These are phyloP conservation scores for Nomia melanderi DNA, from an alignment of 1,140 invertebrate species.

Conservation along the genomic window DNA sequence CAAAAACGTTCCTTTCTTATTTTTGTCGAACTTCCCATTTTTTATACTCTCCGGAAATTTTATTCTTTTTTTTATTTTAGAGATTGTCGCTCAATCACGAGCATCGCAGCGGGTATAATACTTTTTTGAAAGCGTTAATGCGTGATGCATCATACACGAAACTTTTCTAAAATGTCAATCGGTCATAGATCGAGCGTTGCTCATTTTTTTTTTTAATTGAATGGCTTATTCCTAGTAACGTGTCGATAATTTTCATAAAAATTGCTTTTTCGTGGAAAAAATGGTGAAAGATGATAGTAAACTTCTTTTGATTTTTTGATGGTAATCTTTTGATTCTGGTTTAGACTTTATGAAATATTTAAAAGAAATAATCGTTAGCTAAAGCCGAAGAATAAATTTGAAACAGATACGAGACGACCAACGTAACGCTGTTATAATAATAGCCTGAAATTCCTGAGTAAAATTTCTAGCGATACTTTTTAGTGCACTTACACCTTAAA, in stretches of 20 bases:
- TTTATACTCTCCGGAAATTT: neutral
- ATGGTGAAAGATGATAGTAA: no score
- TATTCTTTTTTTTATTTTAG: neutral
- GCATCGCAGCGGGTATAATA: neutral
- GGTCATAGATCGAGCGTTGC: neutral
- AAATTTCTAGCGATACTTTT: conserved; percentile 19
- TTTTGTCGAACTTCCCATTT: no score
- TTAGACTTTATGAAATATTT: no score
- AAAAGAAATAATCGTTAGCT: no score
- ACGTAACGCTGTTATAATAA: neutral
- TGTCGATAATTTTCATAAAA: neutral
- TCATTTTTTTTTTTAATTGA: neutral
- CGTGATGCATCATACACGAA: neutral
- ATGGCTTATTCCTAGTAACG: neutral
- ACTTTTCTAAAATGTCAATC: conserved; percentile 10
- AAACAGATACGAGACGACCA: no score
- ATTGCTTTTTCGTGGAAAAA: neutral
- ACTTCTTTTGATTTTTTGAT: no score
- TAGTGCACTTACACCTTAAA: conserved; percentile 7
- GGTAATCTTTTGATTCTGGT: no score
- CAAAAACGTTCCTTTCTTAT: neutral
- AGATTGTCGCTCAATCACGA: neutral
- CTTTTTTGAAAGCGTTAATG: neutral
- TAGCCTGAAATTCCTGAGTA: neutral
- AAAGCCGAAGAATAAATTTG: no score